These are phyloP conservation scores for Cephalopachus bancanus DNA, from an alignment of 2,797 vertebrate genomes.

Conservation along the genomic window DNA sequence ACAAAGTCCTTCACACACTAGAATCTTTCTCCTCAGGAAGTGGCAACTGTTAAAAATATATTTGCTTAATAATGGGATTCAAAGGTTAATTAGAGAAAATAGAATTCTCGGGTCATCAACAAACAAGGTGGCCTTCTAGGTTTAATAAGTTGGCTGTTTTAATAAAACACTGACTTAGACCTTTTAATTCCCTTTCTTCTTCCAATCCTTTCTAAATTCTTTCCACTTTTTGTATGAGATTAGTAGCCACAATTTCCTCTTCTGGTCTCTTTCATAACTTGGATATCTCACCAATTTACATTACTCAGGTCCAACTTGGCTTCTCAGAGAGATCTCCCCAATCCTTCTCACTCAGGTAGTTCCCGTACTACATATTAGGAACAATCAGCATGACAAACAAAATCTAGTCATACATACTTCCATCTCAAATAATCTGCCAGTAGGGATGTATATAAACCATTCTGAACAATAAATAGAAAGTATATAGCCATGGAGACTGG, in stretches of 20 bases:
- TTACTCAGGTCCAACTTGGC: background rate
- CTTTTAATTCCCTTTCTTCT: conserved; percentile 41
- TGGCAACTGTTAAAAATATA: background rate
- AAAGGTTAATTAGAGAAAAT: conserved; percentile 37
- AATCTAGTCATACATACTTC: background rate
- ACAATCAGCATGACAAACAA: background rate
- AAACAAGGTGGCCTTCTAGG: background rate
- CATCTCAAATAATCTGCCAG: background rate
- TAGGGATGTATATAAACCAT: background rate
- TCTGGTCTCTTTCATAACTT: background rate
- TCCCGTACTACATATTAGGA: background rate
- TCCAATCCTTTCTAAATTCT: conserved; percentile 1
- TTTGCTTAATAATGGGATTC: conserved; percentile 29
- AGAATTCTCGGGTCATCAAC: background rate
- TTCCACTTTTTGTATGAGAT: background rate
- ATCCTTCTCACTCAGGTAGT: background rate
- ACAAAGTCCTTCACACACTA: conserved; percentile 19
- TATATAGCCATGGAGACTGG: background rate
- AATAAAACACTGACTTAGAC: conserved; percentile 11
- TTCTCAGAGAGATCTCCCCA: background rate
- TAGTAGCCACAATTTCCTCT: background rate
- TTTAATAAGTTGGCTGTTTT: background rate
- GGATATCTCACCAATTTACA: background rate
- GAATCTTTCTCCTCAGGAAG: background rate
- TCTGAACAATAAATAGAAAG: background rate